Evolutionary conservation across 2,797 vertebrate species (phyloP).

Genomic region (Amniataba percoides): DNA sequence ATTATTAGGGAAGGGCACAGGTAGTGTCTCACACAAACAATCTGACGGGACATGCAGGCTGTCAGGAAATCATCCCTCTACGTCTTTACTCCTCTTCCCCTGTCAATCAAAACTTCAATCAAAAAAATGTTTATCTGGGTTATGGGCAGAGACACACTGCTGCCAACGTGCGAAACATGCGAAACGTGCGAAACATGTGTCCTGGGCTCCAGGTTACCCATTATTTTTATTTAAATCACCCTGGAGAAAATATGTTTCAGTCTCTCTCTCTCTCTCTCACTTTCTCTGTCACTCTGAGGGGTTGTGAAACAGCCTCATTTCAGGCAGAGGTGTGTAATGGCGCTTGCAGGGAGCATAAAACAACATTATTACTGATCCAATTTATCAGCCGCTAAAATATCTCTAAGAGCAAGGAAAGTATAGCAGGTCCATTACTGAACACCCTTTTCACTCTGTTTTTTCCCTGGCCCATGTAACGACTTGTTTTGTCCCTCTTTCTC

Average conservation of each 20-base stretch:
- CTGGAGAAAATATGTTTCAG: not conserved
- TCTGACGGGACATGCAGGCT: not conserved
- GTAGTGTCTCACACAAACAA: not conserved
- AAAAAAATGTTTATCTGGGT: not conserved
- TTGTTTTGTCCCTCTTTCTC: conserved; percentile 15
- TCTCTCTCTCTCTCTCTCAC: not conserved
- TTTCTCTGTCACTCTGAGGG: not conserved
- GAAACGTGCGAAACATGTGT: not conserved
- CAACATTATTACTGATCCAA: conserved; percentile 72
- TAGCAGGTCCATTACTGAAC: conserved; percentile 19
- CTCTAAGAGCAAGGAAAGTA: conserved; percentile 40
- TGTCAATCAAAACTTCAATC: conserved; percentile 3
- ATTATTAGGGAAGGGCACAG: not conserved
- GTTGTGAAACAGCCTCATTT: conserved; percentile 26
- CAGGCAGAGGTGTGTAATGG: conserved; percentile 59
- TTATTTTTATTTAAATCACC: not conserved
- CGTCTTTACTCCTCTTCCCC: not conserved
- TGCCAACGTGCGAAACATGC: not conserved
- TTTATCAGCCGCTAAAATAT: conserved; percentile 60
- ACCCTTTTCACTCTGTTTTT: conserved; percentile 23
- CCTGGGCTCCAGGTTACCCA: too few relatives aligned
- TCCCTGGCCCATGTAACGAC: not conserved
- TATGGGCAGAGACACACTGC: not conserved
- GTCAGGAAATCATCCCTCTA: not conserved
- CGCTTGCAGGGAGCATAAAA: conserved; percentile 61